A percentile compares a stretch with the other conserved stretches of the same genome.
phyloP scores from a whole-genome alignment of 2,888 invertebrate species.

The Oligia strigilis region DNA sequence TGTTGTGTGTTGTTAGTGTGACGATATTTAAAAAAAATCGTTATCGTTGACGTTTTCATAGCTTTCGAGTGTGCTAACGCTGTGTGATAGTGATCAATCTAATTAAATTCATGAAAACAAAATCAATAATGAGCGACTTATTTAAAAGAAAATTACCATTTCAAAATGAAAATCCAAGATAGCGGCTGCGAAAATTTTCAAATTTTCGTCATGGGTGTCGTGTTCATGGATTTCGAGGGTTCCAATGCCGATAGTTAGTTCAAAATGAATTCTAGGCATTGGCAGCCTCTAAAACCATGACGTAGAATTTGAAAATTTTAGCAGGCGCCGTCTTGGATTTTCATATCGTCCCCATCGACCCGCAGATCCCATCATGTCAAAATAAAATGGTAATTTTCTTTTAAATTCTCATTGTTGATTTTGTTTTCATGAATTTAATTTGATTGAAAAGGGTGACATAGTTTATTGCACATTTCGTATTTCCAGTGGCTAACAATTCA shows the following conservation, averaged over 20 bases:
- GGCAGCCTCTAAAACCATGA: not conserved
- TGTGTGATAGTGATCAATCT: not conserved
- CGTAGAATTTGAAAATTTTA: not conserved
- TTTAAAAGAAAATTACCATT: too few relatives aligned
- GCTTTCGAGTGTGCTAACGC: not conserved
- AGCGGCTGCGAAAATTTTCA: not conserved
- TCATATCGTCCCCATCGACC: too few relatives aligned
- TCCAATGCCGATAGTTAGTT: not conserved
- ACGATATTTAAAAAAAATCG: not conserved
- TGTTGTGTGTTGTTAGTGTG: not conserved
- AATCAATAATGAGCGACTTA: too few relatives aligned
- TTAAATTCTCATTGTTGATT: too few relatives aligned
- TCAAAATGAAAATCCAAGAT: not conserved
- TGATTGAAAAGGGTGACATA: not conserved
- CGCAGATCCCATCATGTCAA: too few relatives aligned
- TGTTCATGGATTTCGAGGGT: not conserved
- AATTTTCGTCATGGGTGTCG: not conserved
- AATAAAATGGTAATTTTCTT: too few relatives aligned
- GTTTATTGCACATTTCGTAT: not conserved
- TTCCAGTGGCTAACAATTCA: not conserved
- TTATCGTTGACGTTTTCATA: not conserved
- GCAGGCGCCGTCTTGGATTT: not conserved
- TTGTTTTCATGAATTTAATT: too few relatives aligned
- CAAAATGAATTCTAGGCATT: not conserved
- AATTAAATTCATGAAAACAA: too few relatives aligned